Conservation (phyloP, 2,888 invertebrate genomes). For the Abrostola tripartita region DNA sequence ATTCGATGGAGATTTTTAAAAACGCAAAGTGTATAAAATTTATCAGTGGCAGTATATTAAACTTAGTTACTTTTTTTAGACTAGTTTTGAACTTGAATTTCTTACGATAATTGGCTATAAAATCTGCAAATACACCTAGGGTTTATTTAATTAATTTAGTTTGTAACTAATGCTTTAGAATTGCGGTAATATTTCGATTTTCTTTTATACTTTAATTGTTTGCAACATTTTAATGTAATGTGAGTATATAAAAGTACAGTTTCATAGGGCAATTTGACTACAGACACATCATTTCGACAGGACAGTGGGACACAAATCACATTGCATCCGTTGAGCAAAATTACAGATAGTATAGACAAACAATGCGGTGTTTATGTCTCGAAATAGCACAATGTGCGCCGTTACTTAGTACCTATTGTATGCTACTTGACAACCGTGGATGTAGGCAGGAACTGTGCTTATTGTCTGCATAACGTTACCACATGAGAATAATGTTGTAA, state of each 20-base stretch:
- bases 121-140: too few relatives aligned
- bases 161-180: too few relatives aligned
- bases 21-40: too few relatives aligned
- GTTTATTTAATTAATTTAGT: too few relatives aligned
- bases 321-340: conserved; percentile 37
- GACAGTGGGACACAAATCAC: conserved; percentile 51
- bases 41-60: too few relatives aligned
- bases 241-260: conserved; percentile 13
- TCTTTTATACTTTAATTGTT: too few relatives aligned
- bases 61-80: too few relatives aligned
- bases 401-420: conserved; percentile 30
- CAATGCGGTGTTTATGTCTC: conserved; percentile 50
- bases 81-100: too few relatives aligned
- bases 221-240: too few relatives aligned
- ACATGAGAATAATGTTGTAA: not conserved
- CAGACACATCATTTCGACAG: conserved; percentile 37
- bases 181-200: too few relatives aligned
- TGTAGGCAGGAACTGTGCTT: conserved; percentile 12
- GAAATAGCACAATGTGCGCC: conserved; percentile 42
- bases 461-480: conserved; percentile 16
- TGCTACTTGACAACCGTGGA: conserved; percentile 6
- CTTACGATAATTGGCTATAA: too few relatives aligned
- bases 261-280: conserved; percentile 32
- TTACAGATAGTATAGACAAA: conserved; percentile 48
- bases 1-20: too few relatives aligned